Base-by-base conservation (phyloP, 2,888 invertebrate species). In the Cheilosia vulpina region DNA sequence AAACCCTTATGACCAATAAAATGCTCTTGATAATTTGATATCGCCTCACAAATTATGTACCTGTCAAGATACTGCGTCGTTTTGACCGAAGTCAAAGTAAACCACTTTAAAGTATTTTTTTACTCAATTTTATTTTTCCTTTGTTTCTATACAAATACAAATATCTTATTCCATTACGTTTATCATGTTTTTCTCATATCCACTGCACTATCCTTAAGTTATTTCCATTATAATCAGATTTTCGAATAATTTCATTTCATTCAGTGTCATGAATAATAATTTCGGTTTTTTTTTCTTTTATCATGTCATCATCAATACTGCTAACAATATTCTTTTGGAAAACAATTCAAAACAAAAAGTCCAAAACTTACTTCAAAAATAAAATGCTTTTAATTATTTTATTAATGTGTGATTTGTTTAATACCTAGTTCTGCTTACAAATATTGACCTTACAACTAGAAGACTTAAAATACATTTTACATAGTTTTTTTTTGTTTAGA, bases 121-220 rank as follows among this genome's bases (percentile, higher is more conserved):
- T 82, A 82, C 78, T 87, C 87, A 81, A 73, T 87, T 87, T 81
- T 87, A 82, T 87, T 81, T 85, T 87, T 78, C 73, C 76, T 87
- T 81, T 82, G 87, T 87, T 87, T 82, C 87, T 87, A 87, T 87
- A 87, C 87, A 87, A 82, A 87, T 87, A 87, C 87, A 87, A 87
- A 87, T 87, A 82, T 85, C 85, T 85, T 85, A 81, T 81, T 62
- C 71, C 85, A 81, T 81, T 85, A 85, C 85, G 76, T 76, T 72
- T 81, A 85, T 80, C 85, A 80, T 85, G 80, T 19, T 76, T 69
- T 78, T 60, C 62, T 75, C 80, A 65, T 71, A 66, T 55, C 71
- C 66, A 71, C 80, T 81, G 80, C 38, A 57, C 57, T 69, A 77
- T 58, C 41, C 50, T 57, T 71, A 71, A 73, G 34, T 68, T 62